Base-by-base conservation (phyloP, 2,888 invertebrate genomes). In the Calephelis perditalis region DNA sequence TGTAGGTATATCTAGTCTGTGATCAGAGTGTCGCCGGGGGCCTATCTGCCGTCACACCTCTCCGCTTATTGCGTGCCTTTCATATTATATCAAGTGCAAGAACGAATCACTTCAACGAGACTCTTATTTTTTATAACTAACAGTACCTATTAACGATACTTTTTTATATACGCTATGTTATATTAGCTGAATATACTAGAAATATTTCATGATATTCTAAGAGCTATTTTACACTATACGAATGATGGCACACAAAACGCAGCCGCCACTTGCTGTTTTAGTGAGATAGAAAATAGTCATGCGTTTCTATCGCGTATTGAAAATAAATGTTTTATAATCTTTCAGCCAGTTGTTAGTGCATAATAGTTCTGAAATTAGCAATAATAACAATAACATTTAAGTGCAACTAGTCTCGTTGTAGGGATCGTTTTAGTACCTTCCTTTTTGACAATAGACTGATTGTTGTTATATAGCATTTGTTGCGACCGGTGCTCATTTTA, bases 381-480 rank as follows among this genome's bases (percentile, higher is more conserved):
- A 47, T 49, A 56, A 43, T 35, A 9, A 15, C 7, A 10, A 10
- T 45, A n/a, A 59, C 15, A 9, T 37, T 36, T 68, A 67, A 67
- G 68, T 65, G 62, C 67, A 56, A 68, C 79, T 78, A 76, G 77
- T 73, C 81, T 82, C 79, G 84, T 79, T 74, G 73, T 72, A 69
- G 78, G 73, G 72, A 77, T 73, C 77, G 70, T 76, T 72, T 74
- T 68, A 75, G 76, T 81, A 86, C 86, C 85, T 86, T 88, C 88
- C 86, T 87, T 86, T 87, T 80, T 84, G 83, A 88, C 89, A 89
- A 89, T 90, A 90, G 89, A 90, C 89, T 90, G 89, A 90, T 86
- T 73, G 86, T 88, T 88, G 85, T 88, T 90, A 54, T 54, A 74
- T 81, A 84, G 86, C 88, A 84, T 88, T 85, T 81, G 87, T 88